Conservation (phyloP, 2,797 vertebrate genomes). For the Scolopax rusticola region DNA sequence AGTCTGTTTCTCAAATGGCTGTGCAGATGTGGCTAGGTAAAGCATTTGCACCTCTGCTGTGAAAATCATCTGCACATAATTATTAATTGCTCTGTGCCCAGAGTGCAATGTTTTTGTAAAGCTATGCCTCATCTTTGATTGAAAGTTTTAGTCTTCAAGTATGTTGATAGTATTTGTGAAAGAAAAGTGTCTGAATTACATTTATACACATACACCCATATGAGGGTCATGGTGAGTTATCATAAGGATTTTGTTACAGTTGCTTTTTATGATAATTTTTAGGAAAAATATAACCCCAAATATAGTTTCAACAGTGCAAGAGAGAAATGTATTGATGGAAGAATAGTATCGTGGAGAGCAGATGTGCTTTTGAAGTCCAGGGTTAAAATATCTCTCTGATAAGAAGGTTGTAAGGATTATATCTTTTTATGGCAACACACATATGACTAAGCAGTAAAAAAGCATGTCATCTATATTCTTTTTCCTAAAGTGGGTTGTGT, state of each 20-base stretch:
- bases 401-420: slow-evolving; percentile 40
- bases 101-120: neutral
- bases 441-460: slow-evolving; percentile 39
- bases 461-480: neutral
- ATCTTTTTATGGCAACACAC: slow-evolving; percentile 19
- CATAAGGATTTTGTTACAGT: neutral
- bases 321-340: neutral
- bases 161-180: neutral
- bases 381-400: slow-evolving; percentile 20
- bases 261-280: neutral
- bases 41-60: neutral
- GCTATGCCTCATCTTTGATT: neutral
- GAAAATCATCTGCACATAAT: neutral
- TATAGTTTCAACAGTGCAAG: neutral
- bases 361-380: neutral
- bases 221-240: neutral
- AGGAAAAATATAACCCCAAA: neutral
- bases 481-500: neutral
- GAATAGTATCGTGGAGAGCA: neutral
- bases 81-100: neutral
- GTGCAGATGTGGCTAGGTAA: neutral
- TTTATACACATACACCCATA: neutral
- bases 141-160: neutral
- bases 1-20: neutral
- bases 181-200: neutral